Evolutionary conservation across 2,888 invertebrate genomes (phyloP), one percentile per base, ranked within the genome.

Genomic region (Mellilla xanthometata): DNA sequence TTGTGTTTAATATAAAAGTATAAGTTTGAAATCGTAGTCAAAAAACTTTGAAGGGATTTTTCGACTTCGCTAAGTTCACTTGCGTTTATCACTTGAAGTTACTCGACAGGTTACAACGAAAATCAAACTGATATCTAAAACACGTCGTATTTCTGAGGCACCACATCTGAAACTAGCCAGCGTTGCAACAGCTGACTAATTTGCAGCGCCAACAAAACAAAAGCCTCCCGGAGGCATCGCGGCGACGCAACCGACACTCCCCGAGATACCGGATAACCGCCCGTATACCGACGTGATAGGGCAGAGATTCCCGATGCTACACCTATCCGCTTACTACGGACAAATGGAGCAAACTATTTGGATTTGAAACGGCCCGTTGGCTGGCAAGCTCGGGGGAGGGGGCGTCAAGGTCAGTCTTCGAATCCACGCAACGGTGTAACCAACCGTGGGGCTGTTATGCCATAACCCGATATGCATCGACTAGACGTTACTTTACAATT

Each of bases 101-200:
- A 19, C 3, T 5, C 15, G 6, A 19, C 15, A 11, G 8, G 13
- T 2, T 12, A 19, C 0, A 12, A 12, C 33, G 19, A 35, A 15
- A 13, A 42, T 31, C 9, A 13, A 8, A 30, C 33, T 36, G 35
- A 36, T 24, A 22, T 15, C 19, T 39, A 55, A 58, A 59, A 65
- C 71, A 81, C 85, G 85, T 80, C 76, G 67, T 67, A 58, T 58
- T 70, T 52, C 61, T 50, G 49, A 69, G 70, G 64, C 71, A 70
- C 62, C 71, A 66, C 71, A 65, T 65, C 69, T 60, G 72, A 65
- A 66, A 86, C 87, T 85, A 85, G 77, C 61, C 68, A 64, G 62
- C 60, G 54, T 72, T 70, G 68, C 70, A 82, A 82, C 86, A 87
- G 86, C 87, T 88, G 87, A 82, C 81, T 76, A 79, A 81, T 81